Evolutionary conservation across 2,888 invertebrate species (phyloP), one percentile per base, ranked within the genome.

Genomic region (Chaetogeoica ovagalla): DNA sequence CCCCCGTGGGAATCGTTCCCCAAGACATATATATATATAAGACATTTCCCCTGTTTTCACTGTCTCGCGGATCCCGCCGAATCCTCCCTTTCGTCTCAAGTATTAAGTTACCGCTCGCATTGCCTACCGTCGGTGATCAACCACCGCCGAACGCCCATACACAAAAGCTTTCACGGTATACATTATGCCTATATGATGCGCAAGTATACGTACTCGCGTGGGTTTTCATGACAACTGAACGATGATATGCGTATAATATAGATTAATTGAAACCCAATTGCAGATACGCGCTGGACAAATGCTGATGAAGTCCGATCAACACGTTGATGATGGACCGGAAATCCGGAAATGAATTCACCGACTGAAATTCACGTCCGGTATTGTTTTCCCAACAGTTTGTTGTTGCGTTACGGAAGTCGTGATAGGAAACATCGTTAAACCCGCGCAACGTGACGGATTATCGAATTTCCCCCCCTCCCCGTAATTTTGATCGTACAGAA

Each of bases 51-150:
- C 37, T 37, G 37, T 60, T 77, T 52, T 48, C 68, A 59, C 57
- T 68, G 6, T 6, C 55, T 37, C 74, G 19, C 74, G 17, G 62
- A 21, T 74, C 23, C 21, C 30, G 30, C 62, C 23, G 52, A 52
- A 71, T 59, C 21, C 48, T n/a, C n/a, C n/a, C n/a, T n/a, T n/a
- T n/a, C 21, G 69, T 65, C 76, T 77, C 76, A 69, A 77, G 76
- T 77, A 69, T 77, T 69, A 60, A 69, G 76, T 77, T 77, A 69
- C 76, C 52, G 23, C 30, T 19, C 30, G 60, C 23, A 13, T 37
- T 62, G 59, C 68, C 68, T 68, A 17, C 68, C 60, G 48, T 57
- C 30, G 30, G 30, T 69, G 69, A 76, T 76, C 68, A 69, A 76
- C 68, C 60, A 55, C 63, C 63, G 52, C 63, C 63, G 52, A 74